phyloP scores from a whole-genome alignment of 1,140 invertebrate genomes.

The Euura saliciscinereae region DNA sequence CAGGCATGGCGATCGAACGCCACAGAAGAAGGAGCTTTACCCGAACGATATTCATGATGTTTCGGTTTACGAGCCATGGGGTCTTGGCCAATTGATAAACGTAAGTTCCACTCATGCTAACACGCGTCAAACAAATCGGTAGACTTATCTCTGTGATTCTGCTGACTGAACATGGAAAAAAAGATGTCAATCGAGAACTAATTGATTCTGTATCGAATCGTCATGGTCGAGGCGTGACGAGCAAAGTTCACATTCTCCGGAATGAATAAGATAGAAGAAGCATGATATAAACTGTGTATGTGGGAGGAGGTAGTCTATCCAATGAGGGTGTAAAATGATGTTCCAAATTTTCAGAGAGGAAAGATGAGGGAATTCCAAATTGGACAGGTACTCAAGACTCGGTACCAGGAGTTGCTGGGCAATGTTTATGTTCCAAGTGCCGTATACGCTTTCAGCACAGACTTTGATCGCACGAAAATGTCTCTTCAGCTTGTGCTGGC shows the following conservation, averaged over 20 bases:
- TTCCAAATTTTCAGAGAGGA: slow-evolving; percentile 31
- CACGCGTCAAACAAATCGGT: too few relatives aligned
- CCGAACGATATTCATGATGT: slow-evolving; percentile 53
- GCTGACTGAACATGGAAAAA: too few relatives aligned
- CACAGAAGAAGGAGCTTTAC: slow-evolving; percentile 55
- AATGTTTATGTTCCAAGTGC: slow-evolving; percentile 56
- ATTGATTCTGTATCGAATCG: slow-evolving; percentile 22
- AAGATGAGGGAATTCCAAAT: slow-evolving; percentile 61
- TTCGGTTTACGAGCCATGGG: slow-evolving; percentile 47
- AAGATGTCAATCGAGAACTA: too few relatives aligned
- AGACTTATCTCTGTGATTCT: too few relatives aligned
- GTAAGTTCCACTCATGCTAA: slow-evolving; percentile 42
- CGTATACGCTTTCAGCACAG: slow-evolving; percentile 55
- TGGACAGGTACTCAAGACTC: slow-evolving; percentile 59
- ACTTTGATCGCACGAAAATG: slow-evolving; percentile 66
- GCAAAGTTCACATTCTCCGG: too few relatives aligned
- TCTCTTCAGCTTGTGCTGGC: slow-evolving; percentile 62
- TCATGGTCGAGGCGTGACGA: slow-evolving; percentile 39
- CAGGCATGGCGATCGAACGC: slow-evolving; percentile 64
- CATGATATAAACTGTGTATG: too few relatives aligned
- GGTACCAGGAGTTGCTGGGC: slow-evolving; percentile 60
- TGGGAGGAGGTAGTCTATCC: too few relatives aligned
- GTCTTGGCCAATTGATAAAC: slow-evolving; percentile 61
- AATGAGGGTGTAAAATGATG: too few relatives aligned
- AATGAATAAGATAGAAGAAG: too few relatives aligned